phyloP scores from a whole-genome alignment of 2,797 vertebrate genomes.

The Lithobates sylvaticus region DNA sequence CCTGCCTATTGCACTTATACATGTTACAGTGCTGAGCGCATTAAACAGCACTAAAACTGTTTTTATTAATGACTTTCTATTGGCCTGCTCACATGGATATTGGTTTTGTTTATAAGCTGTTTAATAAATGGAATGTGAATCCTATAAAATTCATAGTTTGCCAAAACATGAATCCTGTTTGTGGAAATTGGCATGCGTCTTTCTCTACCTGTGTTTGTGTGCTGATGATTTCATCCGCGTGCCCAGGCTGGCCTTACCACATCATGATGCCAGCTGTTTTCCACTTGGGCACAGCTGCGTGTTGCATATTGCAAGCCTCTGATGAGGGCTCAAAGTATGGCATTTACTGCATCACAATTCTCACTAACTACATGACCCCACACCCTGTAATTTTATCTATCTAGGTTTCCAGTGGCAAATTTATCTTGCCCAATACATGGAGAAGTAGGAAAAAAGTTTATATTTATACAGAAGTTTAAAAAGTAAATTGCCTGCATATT shows the following conservation, averaged over 20 bases:
- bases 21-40: too few relatives aligned
- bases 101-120: neutral
- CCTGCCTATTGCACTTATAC: too few relatives aligned
- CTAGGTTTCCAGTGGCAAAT: neutral
- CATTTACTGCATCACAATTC: neutral
- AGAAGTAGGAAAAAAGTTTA: too few relatives aligned
- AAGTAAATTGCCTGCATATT: neutral
- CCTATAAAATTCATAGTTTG: neutral
- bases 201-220: slow-evolving; percentile 15
- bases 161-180: slow-evolving; percentile 8
- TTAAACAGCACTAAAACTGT: too few relatives aligned
- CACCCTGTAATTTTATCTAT: neutral
- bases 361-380: neutral
- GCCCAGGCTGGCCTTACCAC: slow-evolving; percentile 23
- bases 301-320: neutral
- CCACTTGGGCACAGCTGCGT: neutral
- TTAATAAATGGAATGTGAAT: neutral
- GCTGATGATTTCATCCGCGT: slow-evolving; percentile 12
- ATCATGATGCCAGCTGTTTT: slow-evolving; percentile 21
- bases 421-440: neutral
- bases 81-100: neutral
- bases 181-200: neutral
- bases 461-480: too few relatives aligned
- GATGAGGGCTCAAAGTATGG: neutral
- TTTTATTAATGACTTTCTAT: too few relatives aligned